Base-by-base conservation (phyloP, 1,140 invertebrate genomes). In the Meteorus sp. region DNA sequence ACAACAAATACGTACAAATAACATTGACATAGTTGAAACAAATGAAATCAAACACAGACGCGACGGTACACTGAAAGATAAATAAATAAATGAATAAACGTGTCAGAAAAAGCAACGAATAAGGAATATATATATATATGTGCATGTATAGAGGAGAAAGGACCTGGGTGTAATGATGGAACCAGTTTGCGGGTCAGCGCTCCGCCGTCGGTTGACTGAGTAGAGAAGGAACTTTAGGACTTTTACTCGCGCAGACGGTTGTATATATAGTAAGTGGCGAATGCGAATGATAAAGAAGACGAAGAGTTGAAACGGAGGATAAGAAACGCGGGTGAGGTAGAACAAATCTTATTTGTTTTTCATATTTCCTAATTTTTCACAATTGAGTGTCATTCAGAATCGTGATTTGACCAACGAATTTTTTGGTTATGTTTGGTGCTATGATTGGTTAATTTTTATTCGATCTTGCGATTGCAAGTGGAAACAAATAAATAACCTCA, bases 121-220 rank as follows among this genome's bases (percentile, higher is more conserved):
- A 31, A 37, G 27, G 33, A 35, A 51, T 4, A 25, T 19, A n/a
- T 8, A 35, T 39, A 20, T 6, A 31, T 27, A 45, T 9, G 17
- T 20, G 15, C 6, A 41, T 9, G 37, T n/a, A 37, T 13, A 52
- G 35, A 9, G 39, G 58, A 44, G 25, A 47, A 25, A 35, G 29
- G 41, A 23, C 31, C 50, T n/a, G 13, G 25, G 61, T 59, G 61
- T 60, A 60, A 65, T 65, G 55, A 58, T 58, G 58, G 61, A 65
- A 65, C 60, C 60, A 60, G 61, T 65, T 65, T 65, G 45, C 64
- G 57, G 61, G 61, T 63, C 64, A 65, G 60, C 58, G 60, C 55
- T 56, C 60, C 55, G 54, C 50, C 45, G 57, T 44, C 44, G 47
- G 37, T 57, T 53, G 47, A 50, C 55, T 31, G 50, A 51, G 56